A percentile compares a stretch with the other conserved stretches of the same genome.
phyloP scores from a whole-genome alignment of 2,113 vertebrate genomes.

The Lipophrys pholis region DNA sequence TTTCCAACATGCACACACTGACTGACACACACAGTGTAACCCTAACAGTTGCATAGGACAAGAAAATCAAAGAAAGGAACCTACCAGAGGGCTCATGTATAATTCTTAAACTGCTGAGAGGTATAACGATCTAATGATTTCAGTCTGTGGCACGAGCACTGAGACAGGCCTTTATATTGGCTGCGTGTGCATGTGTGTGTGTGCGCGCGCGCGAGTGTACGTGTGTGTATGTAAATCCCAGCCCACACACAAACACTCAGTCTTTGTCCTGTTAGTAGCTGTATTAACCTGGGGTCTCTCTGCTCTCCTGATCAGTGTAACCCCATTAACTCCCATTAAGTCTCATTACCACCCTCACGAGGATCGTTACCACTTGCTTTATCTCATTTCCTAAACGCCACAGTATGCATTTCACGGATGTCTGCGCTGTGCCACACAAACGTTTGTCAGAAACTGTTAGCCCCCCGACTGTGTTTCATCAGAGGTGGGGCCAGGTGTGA shows the following conservation, averaged over 20 bases:
- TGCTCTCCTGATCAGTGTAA: constrained; percentile 70
- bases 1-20: constrained; percentile 22
- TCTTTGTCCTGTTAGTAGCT: constrained; percentile 68
- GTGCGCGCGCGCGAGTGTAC: neutral
- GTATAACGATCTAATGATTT: constrained; percentile 49
- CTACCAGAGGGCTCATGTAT: constrained; percentile 62
- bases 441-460: constrained; percentile 26
- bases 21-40: constrained; percentile 37
- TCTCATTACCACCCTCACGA: constrained; percentile 67
- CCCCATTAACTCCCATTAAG: constrained; percentile 81
- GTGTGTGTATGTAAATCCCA: neutral
- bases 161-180: constrained; percentile 26
- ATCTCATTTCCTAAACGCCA: constrained; percentile 66
- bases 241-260: constrained; percentile 9
- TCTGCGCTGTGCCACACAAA: constrained; percentile 14
- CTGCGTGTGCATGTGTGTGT: neutral
- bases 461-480: constrained; percentile 19
- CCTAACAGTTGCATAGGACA: constrained; percentile 51
- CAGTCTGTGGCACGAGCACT: constrained; percentile 20
- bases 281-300: constrained; percentile 73
- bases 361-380: constrained; percentile 60
- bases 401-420: constrained; percentile 48
- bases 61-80: constrained; percentile 60
- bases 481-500: constrained; percentile 26
- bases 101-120: constrained; percentile 56